Evolutionary conservation across 2,888 invertebrate species (phyloP), one percentile per base, ranked within the genome.

Genomic region (Tipula confusa): DNA sequence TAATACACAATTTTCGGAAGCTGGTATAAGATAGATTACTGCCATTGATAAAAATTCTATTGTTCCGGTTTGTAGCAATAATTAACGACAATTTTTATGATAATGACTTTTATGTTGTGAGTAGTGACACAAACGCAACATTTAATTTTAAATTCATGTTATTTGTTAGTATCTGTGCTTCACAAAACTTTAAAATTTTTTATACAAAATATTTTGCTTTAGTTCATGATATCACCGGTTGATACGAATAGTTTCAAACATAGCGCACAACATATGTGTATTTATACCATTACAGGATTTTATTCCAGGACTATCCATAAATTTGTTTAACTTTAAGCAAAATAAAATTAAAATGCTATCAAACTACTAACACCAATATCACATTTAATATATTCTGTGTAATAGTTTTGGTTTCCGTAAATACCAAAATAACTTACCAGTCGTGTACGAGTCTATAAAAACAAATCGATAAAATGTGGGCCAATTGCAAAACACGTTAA

Each of bases 381-480:
- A 64, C 64, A 64, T 64, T 64, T 64, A 64, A 64, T 64, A 24
- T 64, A 64, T 64, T 64, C 64, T 24, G 9, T 64, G 24, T 2
- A 9, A 64, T 24, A 64, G 64, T 64, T 64, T 64, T 24, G 24
- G 64, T 64, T 64, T 64, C 24, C 64, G 64, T 18, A 64, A 64
- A 64, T 64, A 64, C 24, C 64, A 43, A 43, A 43, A 43, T 15
- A 43, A 15, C 43, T 15, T 64, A 64, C 64, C n/a, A n/a, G 64
- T 9, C 24, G n/a, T 15, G 43, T 9, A 64, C 24, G 18, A 7
- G 64, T 43, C 2, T 15, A 0, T 43, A 24, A 2, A 24, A 4
- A 24, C 64, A 64, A 64, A 64, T 64, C 64, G 24, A 64, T 64
- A 64, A 64, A 24, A 64, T 64, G 64, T 64, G 64, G 64, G 64